phyloP scores from a whole-genome alignment of 2,888 invertebrate species.

The Tachina lurida region DNA sequence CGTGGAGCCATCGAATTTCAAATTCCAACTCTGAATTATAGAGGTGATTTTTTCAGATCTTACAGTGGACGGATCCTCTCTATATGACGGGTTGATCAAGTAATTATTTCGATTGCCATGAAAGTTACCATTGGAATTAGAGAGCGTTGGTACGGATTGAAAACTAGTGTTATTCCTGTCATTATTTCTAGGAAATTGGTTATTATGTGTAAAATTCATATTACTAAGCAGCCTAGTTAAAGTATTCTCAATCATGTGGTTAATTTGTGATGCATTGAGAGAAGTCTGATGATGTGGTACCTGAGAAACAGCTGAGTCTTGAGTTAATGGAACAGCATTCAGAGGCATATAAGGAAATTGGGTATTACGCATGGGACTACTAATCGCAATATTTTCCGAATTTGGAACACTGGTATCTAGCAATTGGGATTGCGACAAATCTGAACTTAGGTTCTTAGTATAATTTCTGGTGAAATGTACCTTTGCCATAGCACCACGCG shows the following conservation, averaged over 20 bases:
- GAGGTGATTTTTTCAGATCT: constrained; percentile 1
- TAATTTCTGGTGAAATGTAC: neutral
- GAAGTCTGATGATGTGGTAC: neutral
- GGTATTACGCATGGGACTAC: neutral
- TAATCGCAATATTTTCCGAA: neutral
- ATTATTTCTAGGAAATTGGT: neutral
- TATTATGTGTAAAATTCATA: neutral
- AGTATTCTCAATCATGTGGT: neutral
- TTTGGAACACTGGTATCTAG: too few relatives aligned
- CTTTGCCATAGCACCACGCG: neutral
- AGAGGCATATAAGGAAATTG: neutral
- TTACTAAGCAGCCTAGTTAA: neutral
- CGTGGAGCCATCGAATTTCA: constrained; percentile 24
- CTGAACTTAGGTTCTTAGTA: too few relatives aligned
- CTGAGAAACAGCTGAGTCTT: too few relatives aligned
- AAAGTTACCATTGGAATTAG: neutral
- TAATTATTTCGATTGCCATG: neutral
- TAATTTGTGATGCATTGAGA: neutral
- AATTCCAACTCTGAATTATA: constrained; percentile 14
- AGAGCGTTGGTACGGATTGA: neutral
- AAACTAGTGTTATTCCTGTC: neutral
- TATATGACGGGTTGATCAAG: neutral
- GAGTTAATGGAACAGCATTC: neutral
- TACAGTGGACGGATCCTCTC: neutral
- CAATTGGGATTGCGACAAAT: too few relatives aligned